Conservation (phyloP, 2,888 invertebrate species). For the Eretmocerus hayati region DNA sequence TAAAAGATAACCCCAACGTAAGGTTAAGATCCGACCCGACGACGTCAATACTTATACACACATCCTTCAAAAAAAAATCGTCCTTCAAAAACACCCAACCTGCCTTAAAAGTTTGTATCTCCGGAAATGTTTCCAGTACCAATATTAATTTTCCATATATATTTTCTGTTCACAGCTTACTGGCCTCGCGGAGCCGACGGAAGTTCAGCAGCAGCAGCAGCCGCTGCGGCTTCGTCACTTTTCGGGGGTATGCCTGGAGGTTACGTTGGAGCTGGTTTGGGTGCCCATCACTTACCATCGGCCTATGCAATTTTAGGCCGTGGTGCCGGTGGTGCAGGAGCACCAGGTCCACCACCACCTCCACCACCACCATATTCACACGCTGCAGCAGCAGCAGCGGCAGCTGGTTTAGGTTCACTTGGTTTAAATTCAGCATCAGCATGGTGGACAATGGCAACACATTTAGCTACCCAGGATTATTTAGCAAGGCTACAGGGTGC, state of each 20-base stretch:
- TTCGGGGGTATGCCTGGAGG: conserved; percentile 46
- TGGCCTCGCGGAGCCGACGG: conserved; percentile 65
- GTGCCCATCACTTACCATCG: conserved; percentile 46
- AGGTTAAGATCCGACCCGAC: too few relatives aligned
- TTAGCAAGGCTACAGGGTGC: conserved; percentile 71
- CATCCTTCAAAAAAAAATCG: too few relatives aligned
- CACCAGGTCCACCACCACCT: conserved; percentile 39
- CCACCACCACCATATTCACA: conserved; percentile 44
- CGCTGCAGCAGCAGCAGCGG: too few relatives aligned
- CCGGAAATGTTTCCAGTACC: too few relatives aligned
- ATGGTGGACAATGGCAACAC: conserved; percentile 89
- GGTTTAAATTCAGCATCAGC: conserved; percentile 61
- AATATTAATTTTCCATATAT: too few relatives aligned
- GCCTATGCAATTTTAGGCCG: conserved; percentile 41
- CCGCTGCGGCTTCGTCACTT: conserved; percentile 37
- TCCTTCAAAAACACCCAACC: too few relatives aligned
- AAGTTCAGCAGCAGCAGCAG: conserved; percentile 7
- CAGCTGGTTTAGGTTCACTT: conserved; percentile 57
- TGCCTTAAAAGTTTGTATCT: too few relatives aligned
- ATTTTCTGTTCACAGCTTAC: conserved; percentile 55
- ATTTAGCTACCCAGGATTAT: conserved; percentile 83
- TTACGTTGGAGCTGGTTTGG: conserved; percentile 41
- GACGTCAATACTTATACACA: too few relatives aligned
- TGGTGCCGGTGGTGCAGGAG: conserved; percentile 43
- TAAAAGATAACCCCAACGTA: too few relatives aligned